A percentile compares a stretch with the other conserved stretches of the same genome.
Conservation (phyloP, 2,888 invertebrate genomes). For the Xestobium rufovillosum region DNA sequence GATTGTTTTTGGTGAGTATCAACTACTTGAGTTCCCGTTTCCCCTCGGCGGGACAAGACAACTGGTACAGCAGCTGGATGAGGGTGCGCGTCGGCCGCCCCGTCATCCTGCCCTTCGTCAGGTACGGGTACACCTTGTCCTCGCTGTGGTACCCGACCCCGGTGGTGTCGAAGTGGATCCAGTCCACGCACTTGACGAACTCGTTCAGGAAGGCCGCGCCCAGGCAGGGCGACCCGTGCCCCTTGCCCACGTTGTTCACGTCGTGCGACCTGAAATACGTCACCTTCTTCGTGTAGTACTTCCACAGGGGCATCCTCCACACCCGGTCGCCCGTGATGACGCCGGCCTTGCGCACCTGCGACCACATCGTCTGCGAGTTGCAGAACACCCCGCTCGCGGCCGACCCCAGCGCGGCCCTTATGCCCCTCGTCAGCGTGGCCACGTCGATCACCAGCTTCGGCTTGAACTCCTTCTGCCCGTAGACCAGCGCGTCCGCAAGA, state of each 20-base stretch:
- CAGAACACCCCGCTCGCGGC: conserved; percentile 50
- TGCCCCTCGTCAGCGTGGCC: conserved; percentile 59
- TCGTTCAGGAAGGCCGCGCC: conserved; percentile 45
- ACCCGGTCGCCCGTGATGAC: conserved; percentile 52
- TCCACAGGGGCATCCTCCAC: conserved; percentile 56
- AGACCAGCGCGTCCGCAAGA: conserved; percentile 38
- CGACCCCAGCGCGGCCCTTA: conserved; percentile 47
- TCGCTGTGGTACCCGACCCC: conserved; percentile 48
- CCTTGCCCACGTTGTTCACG: conserved; percentile 39
- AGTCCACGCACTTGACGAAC: conserved; percentile 50
- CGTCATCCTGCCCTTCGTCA: conserved; percentile 46
- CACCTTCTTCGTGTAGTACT: conserved; percentile 46
- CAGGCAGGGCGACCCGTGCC: conserved; percentile 37
- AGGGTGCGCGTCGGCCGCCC: conserved; percentile 48
- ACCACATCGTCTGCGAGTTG: conserved; percentile 48
- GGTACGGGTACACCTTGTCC: conserved; percentile 48
- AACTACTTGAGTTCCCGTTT: conserved; percentile 29
- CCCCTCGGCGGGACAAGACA: conserved; percentile 38
- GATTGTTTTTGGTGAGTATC: conserved; percentile 7
- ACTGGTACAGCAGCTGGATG: conserved; percentile 43
- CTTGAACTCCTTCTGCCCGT: conserved; percentile 44
- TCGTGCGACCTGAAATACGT: conserved; percentile 38
- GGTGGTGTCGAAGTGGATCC: conserved; percentile 56
- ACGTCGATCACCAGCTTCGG: conserved; percentile 61
- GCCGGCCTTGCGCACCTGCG: conserved; percentile 47